phyloP scores from a whole-genome alignment of 1,140 invertebrate species.

The Acromyrmex echinatior region DNA sequence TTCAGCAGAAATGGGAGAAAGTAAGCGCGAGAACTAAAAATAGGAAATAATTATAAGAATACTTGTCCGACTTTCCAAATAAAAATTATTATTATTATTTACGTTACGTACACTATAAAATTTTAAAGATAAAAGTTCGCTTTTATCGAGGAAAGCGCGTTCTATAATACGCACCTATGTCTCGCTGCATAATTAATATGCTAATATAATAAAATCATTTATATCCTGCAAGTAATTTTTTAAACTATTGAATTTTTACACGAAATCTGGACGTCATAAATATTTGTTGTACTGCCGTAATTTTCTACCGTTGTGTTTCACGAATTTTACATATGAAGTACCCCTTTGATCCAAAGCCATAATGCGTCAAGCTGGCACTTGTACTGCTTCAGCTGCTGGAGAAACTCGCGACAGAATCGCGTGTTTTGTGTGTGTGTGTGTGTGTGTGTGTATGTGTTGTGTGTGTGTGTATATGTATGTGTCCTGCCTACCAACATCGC shows the following conservation, averaged over 20 bases:
- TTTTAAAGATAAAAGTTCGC: no score
- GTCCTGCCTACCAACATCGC: neutral
- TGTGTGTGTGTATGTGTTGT: neutral
- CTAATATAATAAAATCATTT: neutral
- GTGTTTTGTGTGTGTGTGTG: neutral
- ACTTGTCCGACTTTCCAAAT: neutral
- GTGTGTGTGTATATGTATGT: neutral
- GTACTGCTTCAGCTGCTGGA: constrained; percentile 68
- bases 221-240: neutral
- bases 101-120: no score
- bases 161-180: no score
- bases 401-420: neutral
- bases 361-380: constrained; percentile 65
- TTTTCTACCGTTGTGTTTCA: neutral
- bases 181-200: neutral
- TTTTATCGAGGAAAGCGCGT: no score
- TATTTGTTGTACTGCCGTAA: neutral
- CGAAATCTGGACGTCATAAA: neutral
- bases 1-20: neutral
- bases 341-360: constrained; percentile 37
- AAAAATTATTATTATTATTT: neutral
- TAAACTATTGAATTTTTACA: neutral
- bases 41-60: neutral
- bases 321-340: constrained; percentile 1
- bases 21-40: neutral